Evolutionary conservation across 2,888 invertebrate genomes (phyloP), one percentile per base, ranked within the genome.

Genomic region (Parasteatoda lunata): DNA sequence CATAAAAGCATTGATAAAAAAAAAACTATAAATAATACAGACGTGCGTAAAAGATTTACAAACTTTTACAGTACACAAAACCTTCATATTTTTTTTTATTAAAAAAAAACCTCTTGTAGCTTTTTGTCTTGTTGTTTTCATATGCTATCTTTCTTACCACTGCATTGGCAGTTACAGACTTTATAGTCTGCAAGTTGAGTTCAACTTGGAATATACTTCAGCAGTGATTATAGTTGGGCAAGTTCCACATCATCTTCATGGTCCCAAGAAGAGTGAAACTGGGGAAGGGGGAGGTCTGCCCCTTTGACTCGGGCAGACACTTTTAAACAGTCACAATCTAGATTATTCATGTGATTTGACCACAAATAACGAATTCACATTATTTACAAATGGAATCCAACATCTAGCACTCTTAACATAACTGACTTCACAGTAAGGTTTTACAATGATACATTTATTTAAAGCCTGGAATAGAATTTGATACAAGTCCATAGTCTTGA

Each of bases 371-470:
- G 86, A 87, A 87, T 82, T 87, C 86, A 87, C 86, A 87, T 87
- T 77, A 87, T 87, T 87, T 87, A 87, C 86, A 87, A 82, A 87
- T 87, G 86, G 81, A 87, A 87, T 87, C 86, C 81, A n/a, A 87
- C 86, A 87, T 82, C 86, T 87, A 82, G 86, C 86, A 87, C 86
- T 87, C 72, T 78, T 82, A 86, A 82, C 82, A 82, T 82, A 87
- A 78, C 68, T 80, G 80, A 66, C 80, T 80, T 77, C 77, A 86
- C 80, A 80, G 77, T 77, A 65, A 84, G 75, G 73, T 45, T 76
- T 76, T 86, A 86, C 85, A 85, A 85, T 79, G 80, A 86, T 81
- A 86, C 85, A 86, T 80, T 86, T 73, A 86, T 54, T 85, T 79
- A 71, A 86, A 86, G 85, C 85, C 80, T 86, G 85, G 80, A 80